These are phyloP conservation scores for Melinopterus prodromus DNA, from an alignment of 2,888 invertebrate species.

Conservation along the genomic window DNA sequence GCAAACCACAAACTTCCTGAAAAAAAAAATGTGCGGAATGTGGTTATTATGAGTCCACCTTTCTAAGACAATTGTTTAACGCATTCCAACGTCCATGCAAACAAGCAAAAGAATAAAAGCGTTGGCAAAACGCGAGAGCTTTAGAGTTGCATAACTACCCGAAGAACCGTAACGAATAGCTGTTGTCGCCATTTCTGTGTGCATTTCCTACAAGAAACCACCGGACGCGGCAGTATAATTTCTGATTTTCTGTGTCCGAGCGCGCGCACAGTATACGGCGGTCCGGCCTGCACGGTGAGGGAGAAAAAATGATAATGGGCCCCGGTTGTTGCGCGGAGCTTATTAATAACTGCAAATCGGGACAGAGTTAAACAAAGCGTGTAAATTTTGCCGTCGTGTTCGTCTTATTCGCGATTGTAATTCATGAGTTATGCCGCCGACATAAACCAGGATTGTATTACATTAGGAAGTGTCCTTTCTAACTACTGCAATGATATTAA, in stretches of 20 bases:
- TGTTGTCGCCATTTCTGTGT: background rate
- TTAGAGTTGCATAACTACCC: conserved; percentile 12
- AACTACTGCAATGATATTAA: background rate
- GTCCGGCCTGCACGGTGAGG: conserved; percentile 6
- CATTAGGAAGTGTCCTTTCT: conserved; percentile 4
- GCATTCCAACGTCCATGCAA: background rate
- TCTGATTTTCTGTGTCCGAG: background rate
- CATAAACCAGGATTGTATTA: background rate
- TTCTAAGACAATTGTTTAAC: background rate
- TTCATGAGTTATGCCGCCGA: background rate
- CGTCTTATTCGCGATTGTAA: background rate
- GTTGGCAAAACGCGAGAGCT: conserved; percentile 6
- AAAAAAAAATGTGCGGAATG: background rate
- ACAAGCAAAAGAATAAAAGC: background rate
- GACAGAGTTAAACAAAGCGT: background rate
- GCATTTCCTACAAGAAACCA: conserved; percentile 23
- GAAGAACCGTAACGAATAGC: conserved; percentile 17
- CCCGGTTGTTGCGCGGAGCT: background rate
- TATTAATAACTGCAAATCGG: background rate
- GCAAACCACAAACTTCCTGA: too few relatives aligned
- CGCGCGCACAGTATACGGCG: background rate
- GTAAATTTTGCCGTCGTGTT: background rate
- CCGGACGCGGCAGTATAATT: conserved; percentile 14
- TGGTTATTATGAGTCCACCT: background rate
- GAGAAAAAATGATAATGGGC: background rate